Conservation (phyloP, 1,140 invertebrate species). For the Diuraphis noxia region DNA sequence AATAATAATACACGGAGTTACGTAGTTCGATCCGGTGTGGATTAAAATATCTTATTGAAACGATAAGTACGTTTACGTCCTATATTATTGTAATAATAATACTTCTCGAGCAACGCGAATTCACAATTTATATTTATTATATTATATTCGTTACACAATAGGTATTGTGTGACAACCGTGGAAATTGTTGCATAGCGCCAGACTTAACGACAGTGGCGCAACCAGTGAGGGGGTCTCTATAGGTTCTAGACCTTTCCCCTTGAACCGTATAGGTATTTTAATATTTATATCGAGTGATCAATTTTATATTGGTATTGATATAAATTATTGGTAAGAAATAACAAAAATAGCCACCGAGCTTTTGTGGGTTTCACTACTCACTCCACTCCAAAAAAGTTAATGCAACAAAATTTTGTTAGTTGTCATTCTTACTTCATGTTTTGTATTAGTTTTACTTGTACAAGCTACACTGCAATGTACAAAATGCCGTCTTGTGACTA, state of each 20-base stretch:
- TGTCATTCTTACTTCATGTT: neutral
- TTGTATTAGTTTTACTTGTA: neutral
- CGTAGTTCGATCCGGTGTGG: neutral
- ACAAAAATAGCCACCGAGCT: neutral
- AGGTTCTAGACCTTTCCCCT: neutral
- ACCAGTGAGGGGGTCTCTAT: neutral
- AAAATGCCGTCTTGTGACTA: neutral
- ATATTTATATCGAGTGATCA: neutral
- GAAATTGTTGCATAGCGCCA: constrained; percentile 5
- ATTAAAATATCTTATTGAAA: constrained; percentile 11
- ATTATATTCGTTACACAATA: neutral
- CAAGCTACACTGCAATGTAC: neutral
- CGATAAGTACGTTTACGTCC: neutral
- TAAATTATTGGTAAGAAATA: neutral
- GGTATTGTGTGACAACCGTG: neutral
- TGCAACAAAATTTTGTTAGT: neutral
- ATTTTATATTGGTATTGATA: neutral
- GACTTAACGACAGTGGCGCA: neutral
- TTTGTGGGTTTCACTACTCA: neutral
- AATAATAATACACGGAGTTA: neutral
- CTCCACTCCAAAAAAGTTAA: neutral
- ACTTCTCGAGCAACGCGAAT: neutral
- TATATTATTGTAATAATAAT: neutral
- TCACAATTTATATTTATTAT: neutral
- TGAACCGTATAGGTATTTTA: neutral